Evolutionary conservation across 1,140 invertebrate species (phyloP).

Genomic region (Propsilocerus akamusi): DNA sequence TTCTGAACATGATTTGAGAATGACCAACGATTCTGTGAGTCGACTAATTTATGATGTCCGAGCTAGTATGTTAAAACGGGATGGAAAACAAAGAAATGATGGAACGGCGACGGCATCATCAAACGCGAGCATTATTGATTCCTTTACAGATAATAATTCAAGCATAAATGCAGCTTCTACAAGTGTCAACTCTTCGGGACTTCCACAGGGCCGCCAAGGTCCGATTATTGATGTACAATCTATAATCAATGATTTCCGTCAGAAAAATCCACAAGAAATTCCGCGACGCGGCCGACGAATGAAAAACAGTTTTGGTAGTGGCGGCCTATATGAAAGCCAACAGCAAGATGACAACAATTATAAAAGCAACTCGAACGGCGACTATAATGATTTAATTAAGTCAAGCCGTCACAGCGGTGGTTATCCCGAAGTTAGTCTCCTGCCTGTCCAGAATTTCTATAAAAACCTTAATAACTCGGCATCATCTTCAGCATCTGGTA

Average conservation of each 20-base stretch:
- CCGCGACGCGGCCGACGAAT: constrained; percentile 40
- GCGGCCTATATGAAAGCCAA: background rate
- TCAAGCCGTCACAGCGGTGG: background rate
- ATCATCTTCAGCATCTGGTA: constrained; percentile 1
- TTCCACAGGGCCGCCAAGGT: constrained; percentile 45
- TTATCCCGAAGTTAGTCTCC: background rate
- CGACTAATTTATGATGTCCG: background rate
- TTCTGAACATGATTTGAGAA: background rate
- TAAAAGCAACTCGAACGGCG: constrained; percentile 25
- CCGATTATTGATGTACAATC: constrained; percentile 60
- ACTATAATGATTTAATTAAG: constrained; percentile 11
- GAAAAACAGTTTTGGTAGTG: constrained; percentile 14
- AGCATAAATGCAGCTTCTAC: no score
- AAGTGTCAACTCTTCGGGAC: no score
- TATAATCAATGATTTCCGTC: constrained; percentile 64
- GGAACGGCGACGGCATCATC: no score
- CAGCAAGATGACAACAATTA: background rate
- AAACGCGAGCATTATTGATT: no score
- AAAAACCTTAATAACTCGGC: background rate
- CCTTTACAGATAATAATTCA: no score
- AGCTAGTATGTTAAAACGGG: background rate
- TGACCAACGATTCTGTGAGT: background rate
- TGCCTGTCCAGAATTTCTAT: background rate
- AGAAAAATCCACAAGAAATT: constrained; percentile 47
- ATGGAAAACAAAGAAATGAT: background rate